phyloP scores from a whole-genome alignment of 2,797 vertebrate genomes.

The Falco biarmicus region DNA sequence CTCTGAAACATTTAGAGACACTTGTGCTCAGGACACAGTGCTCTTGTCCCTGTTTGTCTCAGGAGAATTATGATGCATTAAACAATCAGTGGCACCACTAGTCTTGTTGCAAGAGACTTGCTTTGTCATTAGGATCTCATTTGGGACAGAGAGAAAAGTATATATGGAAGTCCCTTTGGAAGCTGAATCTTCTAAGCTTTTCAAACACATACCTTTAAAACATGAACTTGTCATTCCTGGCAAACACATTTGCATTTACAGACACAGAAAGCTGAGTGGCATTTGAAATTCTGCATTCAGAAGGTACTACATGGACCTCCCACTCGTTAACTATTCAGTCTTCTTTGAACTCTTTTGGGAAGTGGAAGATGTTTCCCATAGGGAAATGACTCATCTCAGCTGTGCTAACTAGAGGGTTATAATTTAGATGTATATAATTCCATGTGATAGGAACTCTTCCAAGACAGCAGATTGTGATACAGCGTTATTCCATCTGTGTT shows the following conservation, averaged over 20 bases:
- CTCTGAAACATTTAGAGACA: slow-evolving; percentile 22
- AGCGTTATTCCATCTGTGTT: slow-evolving; percentile 16
- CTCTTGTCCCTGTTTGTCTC: not conserved
- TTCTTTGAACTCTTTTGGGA: not conserved
- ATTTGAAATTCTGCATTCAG: not conserved
- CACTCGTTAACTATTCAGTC: not conserved
- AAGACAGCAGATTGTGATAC: slow-evolving; percentile 39
- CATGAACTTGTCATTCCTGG: not conserved
- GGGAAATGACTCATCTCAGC: slow-evolving; percentile 36
- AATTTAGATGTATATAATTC: not conserved
- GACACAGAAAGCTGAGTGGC: not conserved
- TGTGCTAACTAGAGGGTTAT: slow-evolving; percentile 1
- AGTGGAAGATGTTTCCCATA: not conserved
- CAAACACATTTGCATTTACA: not conserved
- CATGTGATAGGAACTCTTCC: slow-evolving; percentile 11
- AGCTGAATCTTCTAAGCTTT: not conserved
- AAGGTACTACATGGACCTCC: not conserved
- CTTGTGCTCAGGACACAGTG: not conserved
- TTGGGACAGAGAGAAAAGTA: not conserved
- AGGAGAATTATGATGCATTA: not conserved
- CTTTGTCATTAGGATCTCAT: not conserved
- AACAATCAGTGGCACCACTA: not conserved
- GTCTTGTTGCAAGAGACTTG: not conserved
- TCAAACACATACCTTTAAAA: not conserved
- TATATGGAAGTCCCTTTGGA: not conserved